A percentile compares a stretch with the other conserved stretches of the same genome.
Evolutionary conservation across 2,797 vertebrate species (phyloP).

Genomic region (Mus caroli): DNA sequence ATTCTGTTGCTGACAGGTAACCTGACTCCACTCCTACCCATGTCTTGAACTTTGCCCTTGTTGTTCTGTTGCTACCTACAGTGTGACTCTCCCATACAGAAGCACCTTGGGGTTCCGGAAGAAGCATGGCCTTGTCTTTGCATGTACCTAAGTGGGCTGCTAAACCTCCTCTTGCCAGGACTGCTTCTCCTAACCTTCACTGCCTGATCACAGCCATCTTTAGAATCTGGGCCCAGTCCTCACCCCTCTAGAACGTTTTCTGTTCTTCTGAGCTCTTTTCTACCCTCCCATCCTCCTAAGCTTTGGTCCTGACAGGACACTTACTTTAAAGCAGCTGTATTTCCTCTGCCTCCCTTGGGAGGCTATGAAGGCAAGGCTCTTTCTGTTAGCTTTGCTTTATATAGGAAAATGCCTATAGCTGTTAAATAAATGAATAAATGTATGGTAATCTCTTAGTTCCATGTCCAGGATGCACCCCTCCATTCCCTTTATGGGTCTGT

Average conservation of each 20-base stretch:
- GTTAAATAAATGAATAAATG: constrained; percentile 23
- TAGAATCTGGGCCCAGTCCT: background rate
- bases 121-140: background rate
- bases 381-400: constrained; percentile 38
- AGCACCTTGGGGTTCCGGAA: background rate
- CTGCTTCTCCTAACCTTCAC: background rate
- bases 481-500: background rate
- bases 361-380: background rate
- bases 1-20: background rate
- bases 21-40: background rate
- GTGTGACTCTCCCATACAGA: background rate
- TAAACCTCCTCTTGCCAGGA: background rate
- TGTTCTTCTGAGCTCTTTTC: background rate
- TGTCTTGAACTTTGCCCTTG: background rate
- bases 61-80: background rate
- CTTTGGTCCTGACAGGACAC: background rate
- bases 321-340: background rate
- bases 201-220: background rate
- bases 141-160: background rate
- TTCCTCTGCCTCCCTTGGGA: constrained; percentile 14
- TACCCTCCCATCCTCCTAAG: background rate
- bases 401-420: background rate
- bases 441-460: background rate
- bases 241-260: background rate
- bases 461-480: background rate